These are phyloP conservation scores for Heliconius hortense DNA, from an alignment of 2,888 invertebrate genomes.

Conservation along the genomic window DNA sequence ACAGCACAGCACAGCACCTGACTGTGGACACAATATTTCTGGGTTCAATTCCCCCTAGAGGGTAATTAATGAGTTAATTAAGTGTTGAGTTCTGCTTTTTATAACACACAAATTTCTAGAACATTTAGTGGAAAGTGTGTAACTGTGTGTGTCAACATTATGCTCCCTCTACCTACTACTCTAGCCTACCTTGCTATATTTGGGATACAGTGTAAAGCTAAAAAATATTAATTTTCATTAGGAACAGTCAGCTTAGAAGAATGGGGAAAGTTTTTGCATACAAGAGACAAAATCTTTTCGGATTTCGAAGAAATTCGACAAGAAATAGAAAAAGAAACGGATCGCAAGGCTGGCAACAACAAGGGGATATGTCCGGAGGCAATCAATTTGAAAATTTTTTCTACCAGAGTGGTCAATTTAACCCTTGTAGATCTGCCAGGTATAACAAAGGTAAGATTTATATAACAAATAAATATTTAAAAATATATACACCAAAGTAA, in stretches of 20 bases:
- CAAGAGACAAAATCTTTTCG: slow-evolving; percentile 92
- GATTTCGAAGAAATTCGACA: slow-evolving; percentile 94
- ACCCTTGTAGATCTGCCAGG: slow-evolving; percentile 99
- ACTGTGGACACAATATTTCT: background rate
- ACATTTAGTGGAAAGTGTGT: background rate
- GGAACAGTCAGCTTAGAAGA: slow-evolving; percentile 93
- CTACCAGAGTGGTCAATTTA: slow-evolving; percentile 95
- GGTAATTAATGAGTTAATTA: too few relatives aligned
- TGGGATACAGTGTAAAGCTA: background rate
- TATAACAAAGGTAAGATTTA: slow-evolving; percentile 90
- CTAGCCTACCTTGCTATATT: background rate
- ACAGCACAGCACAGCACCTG: background rate
- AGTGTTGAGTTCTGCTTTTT: background rate
- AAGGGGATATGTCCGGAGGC: slow-evolving; percentile 98
- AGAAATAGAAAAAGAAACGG: slow-evolving; percentile 98
- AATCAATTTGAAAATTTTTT: slow-evolving; percentile 97
- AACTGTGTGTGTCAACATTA: background rate
- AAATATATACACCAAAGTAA: too few relatives aligned
- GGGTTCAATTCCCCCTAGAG: too few relatives aligned
- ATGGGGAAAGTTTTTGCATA: slow-evolving; percentile 98
- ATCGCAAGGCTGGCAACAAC: slow-evolving; percentile 95
- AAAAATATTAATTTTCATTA: slow-evolving; percentile 53
- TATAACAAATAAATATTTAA: background rate
- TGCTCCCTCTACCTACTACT: background rate
- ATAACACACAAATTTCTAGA: background rate